These are phyloP conservation scores for Rhipidura dahli DNA, from an alignment of 2,113 vertebrate genomes.

Conservation along the genomic window DNA sequence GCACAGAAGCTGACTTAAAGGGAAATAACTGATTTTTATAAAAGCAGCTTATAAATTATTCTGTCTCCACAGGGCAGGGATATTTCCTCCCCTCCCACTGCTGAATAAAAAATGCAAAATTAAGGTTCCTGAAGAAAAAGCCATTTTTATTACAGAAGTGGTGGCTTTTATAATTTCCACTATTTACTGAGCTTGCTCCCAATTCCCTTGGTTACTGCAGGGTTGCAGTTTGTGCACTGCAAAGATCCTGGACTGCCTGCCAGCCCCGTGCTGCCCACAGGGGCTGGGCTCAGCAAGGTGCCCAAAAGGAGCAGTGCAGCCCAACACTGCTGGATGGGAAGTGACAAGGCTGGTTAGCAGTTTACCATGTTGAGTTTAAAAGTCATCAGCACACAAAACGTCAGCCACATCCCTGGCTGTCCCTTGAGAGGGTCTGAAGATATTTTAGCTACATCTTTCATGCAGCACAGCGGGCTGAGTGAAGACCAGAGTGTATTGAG, in stretches of 20 bases:
- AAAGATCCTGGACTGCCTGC: neutral
- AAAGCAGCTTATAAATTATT: neutral
- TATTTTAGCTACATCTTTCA: neutral
- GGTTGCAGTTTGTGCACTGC: neutral
- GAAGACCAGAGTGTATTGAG: neutral
- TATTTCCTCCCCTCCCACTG: neutral
- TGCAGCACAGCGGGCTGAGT: fast-evolving
- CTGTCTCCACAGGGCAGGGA: neutral
- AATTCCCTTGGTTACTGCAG: neutral
- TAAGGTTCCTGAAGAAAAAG: neutral
- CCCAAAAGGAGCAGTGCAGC: fast-evolving
- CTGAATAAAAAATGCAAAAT: neutral
- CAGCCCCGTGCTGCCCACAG: fast-evolving
- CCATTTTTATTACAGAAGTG: neutral
- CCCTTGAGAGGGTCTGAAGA: neutral
- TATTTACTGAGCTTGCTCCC: neutral
- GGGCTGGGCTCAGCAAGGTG: neutral
- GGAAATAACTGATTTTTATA: neutral
- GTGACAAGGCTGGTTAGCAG: neutral
- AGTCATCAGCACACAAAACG: neutral
- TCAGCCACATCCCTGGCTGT: fast-evolving
- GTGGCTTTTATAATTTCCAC: neutral
- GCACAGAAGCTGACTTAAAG: neutral
- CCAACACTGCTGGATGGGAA: neutral
- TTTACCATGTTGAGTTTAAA: neutral